Percentiles rank a stretch among this genome's conserved stretches.
These are phyloP conservation scores for Triplophysa siluroides DNA, from an alignment of 2,113 vertebrate genomes.

Conservation along the genomic window DNA sequence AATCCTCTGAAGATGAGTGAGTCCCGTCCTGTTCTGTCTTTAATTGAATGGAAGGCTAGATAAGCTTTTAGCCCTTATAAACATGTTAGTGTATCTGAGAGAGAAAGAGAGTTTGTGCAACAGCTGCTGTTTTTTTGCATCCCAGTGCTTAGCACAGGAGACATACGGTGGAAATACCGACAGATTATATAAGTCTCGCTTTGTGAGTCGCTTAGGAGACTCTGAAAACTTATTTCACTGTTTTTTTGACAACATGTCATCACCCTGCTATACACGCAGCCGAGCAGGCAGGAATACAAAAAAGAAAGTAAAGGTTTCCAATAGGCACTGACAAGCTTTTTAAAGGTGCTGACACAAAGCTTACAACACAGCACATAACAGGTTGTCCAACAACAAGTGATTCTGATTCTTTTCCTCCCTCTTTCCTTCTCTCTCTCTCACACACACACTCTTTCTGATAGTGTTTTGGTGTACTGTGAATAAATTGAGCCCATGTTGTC, in stretches of 20 bases:
- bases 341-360: conserved; percentile 8
- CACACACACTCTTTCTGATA: neutral
- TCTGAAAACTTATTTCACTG: conserved; percentile 19
- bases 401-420: neutral
- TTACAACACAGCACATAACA: too few species aligned
- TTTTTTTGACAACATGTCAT: conserved; percentile 26
- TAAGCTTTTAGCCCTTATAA: neutral
- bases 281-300: neutral
- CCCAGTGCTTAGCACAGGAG: conserved; percentile 28
- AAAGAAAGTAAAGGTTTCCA: neutral
- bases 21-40: conserved; percentile 14
- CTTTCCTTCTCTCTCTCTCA: neutral
- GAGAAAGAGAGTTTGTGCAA: conserved; percentile 8
- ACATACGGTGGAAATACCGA: conserved; percentile 9
- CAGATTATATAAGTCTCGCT: conserved; percentile 40
- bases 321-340: neutral
- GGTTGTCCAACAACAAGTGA: neutral
- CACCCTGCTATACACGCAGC: neutral
- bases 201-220: conserved; percentile 10
- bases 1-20: conserved; percentile 7
- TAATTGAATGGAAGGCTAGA: conserved; percentile 17
- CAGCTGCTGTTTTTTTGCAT: conserved; percentile 37
- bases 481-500: neutral
- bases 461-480: too few species aligned
- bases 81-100: neutral